Evolutionary conservation across 2,888 invertebrate genomes (phyloP), one percentile per base, ranked within the genome.

Genomic region (Tortricodes alternella): DNA sequence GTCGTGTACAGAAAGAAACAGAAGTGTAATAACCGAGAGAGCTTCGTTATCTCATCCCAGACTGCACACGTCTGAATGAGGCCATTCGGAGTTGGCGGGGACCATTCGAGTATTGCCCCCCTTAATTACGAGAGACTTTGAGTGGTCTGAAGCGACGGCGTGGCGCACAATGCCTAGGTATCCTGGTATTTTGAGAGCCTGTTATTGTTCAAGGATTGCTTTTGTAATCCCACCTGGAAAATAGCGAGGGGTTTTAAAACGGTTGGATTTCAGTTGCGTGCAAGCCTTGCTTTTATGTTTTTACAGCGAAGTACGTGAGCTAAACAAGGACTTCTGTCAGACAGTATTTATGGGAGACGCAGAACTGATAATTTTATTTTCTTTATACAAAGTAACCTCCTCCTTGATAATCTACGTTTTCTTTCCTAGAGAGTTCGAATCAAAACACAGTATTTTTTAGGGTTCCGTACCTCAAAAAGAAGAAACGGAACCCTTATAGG

Each of bases 41-140:
- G 88, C 76, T 81, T 83, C 82, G 82, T 87, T 89, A 89, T 85
- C 80, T 82, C 74, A 67, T 71, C 70, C 72, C 76, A 80, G 83
- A 82, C 83, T 71, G 77, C 78, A 79, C 75, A 78, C 80, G 81
- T 80, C 76, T 86, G 80, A 83, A 85, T 84, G 73, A 80, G 69
- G 72, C 75, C 72, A 78, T 83, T 80, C 78, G 75, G 46, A 48
- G 57, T 58, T 41, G 51, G 41, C 67, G 70, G 77, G 78, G 69
- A 78, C 77, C 83, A 77, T 82, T 80, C 71, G 76, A 83, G 82
- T 73, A 83, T 83, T 77, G 74, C 82, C 80, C 78, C 81, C 81
- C 85, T 87, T 88, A 89, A 89, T 89, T 89, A 89, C 84, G 80
- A 79, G 81, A 72, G 77, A 77, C 77, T 78, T 70, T 62, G 84